Percentiles rank a stretch among this genome's conserved stretches.
Evolutionary conservation across 2,888 invertebrate genomes (phyloP).

Genomic region (Plebejus anna): DNA sequence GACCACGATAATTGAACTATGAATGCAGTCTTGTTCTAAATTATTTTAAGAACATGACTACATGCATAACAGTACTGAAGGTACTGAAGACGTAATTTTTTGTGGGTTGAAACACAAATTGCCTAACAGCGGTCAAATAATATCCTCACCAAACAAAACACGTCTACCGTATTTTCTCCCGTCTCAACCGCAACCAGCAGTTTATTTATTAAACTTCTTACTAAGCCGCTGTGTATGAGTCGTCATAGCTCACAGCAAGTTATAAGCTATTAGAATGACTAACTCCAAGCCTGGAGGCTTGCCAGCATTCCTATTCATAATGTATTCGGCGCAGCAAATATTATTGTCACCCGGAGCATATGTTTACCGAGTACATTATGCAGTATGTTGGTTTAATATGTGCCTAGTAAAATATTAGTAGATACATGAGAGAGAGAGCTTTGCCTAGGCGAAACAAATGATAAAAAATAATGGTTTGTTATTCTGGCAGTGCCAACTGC

Average conservation of each 20-base stretch:
- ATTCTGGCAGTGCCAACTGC: too few species aligned
- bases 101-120: too few species aligned
- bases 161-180: neutral
- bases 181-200: neutral
- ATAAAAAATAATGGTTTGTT: too few species aligned
- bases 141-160: too few species aligned
- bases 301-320: conserved; percentile 63
- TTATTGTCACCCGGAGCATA: conserved; percentile 39
- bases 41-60: too few species aligned
- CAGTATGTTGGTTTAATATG: neutral
- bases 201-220: conserved; percentile 29
- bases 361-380: conserved; percentile 25
- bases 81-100: too few species aligned
- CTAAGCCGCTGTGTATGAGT: conserved; percentile 32
- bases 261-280: conserved; percentile 44
- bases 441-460: too few species aligned
- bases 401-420: neutral
- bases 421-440: too few species aligned
- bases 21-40: too few species aligned
- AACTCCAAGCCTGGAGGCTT: conserved; percentile 48
- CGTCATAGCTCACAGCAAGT: conserved; percentile 37
- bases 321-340: conserved; percentile 53
- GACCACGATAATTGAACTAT: too few species aligned
- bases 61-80: too few species aligned
- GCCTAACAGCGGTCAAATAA: too few species aligned